Percentiles rank a stretch among this genome's conserved stretches.
Evolutionary conservation across 2,888 invertebrate genomes (phyloP).

Genomic region (Drosophila flavopinicola): DNA sequence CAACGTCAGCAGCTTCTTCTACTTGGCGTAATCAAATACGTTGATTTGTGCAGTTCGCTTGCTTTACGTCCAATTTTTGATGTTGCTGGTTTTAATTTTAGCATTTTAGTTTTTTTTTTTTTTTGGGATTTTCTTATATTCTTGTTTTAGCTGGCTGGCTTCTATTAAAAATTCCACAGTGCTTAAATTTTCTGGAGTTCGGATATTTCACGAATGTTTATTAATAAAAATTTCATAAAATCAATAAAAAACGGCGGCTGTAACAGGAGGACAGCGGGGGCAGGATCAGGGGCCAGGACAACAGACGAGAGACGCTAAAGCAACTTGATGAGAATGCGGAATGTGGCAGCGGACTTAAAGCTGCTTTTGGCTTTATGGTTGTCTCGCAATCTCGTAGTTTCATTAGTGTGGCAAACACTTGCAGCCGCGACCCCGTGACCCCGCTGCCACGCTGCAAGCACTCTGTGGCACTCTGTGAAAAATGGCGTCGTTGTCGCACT

Average conservation of each 20-base stretch:
- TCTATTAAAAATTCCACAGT: conserved; percentile 70
- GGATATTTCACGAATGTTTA: conserved; percentile 77
- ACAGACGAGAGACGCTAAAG: conserved; percentile 5
- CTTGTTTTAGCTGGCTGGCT: conserved; percentile 26
- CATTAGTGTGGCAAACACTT: conserved; percentile 40
- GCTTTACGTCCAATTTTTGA: conserved; percentile 9
- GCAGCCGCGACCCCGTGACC: background rate
- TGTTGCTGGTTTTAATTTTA: conserved; percentile 14
- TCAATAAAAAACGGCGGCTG: conserved; percentile 57
- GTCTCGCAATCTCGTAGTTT: conserved; percentile 49
- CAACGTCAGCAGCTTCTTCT: background rate
- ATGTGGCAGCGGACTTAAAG: conserved; percentile 35
- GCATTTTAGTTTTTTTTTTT: background rate
- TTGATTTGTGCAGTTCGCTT: conserved; percentile 56
- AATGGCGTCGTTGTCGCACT: conserved; percentile 47
- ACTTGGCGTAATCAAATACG: conserved; percentile 60
- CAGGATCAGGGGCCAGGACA: background rate
- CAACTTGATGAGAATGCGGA: conserved; percentile 14
- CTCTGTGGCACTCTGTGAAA: conserved; percentile 54
- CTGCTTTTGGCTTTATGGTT: conserved; percentile 36
- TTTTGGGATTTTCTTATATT: conserved; percentile 5
- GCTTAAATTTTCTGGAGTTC: conserved; percentile 50
- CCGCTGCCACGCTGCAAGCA: background rate
- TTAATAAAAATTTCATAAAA: conserved; percentile 78
- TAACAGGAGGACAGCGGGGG: background rate